Evolutionary conservation across 2,113 vertebrate genomes (phyloP).

Genomic region (Columba livia): DNA sequence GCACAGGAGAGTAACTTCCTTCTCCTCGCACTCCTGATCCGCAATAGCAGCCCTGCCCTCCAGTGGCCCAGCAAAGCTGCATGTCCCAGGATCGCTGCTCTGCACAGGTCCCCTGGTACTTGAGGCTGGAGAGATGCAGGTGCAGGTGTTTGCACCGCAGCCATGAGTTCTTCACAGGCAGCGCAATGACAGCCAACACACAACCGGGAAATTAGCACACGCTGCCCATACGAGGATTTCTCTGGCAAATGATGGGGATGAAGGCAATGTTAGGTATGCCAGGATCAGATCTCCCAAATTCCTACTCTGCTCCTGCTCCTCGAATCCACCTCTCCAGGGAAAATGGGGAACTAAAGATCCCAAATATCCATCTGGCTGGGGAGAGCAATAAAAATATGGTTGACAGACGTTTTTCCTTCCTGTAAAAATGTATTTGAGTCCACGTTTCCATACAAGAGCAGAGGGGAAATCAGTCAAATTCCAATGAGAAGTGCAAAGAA

Average conservation of each 20-base stretch:
- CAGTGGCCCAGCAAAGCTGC: background rate
- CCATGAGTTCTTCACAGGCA: background rate
- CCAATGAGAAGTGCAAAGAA: background rate
- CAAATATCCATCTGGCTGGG: background rate
- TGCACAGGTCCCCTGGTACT: background rate
- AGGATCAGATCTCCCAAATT: background rate
- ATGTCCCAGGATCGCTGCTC: background rate
- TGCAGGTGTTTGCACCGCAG: background rate
- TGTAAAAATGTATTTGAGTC: background rate
- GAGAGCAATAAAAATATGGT: background rate
- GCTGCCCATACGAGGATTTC: accelerated
- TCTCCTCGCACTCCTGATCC: background rate
- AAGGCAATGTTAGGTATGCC: background rate
- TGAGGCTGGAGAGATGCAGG: background rate
- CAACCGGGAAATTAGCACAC: accelerated
- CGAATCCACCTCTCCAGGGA: background rate
- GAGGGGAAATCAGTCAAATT: background rate
- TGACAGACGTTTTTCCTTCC: background rate
- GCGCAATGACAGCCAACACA: background rate
- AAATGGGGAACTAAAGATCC: background rate
- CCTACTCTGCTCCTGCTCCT: background rate
- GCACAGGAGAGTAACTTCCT: background rate
- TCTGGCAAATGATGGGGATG: background rate
- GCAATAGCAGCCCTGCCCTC: constrained; percentile 12
- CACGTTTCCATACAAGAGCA: background rate